Evolutionary conservation across 2,113 vertebrate species (phyloP), one percentile per base, ranked within the genome.

Genomic region (Actenoides hombroni): DNA sequence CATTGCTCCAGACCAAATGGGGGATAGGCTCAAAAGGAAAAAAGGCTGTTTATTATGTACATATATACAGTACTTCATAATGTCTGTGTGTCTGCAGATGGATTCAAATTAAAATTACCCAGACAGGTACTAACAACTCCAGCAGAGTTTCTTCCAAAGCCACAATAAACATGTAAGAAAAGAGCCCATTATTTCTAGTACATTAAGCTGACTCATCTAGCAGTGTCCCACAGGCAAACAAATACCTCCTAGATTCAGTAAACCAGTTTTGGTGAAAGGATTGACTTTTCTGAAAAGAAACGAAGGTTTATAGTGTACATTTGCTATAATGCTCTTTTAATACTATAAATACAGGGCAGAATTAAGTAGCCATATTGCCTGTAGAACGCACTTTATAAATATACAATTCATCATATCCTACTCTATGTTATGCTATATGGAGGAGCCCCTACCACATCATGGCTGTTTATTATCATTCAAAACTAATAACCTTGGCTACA

Each of bases 381-480:
- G 54, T 31, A 74, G 60, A 79, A 18, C n/a, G 35, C 28, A 21
- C 39, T 83, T 90, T 59, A 23, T 60, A 88, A 93, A 86, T 18
- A 29, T 16, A 46, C 37, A 29, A 83, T 63, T 80, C 74, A 29
- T 57, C 83, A 85, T 23, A 48, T 31, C 54, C 37, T 85, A 11
- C 64, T 88, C 73, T 37, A 4, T 26, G 69, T 63, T 84, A 42
- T 12, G 33, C 28, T 63, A 25, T 7, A 59, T 0, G 1, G 39
- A 65, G 39, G 39, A 88, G 39, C 8, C 48, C 23, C 23, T 82
- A 26, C n/a, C 31, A 49, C 39, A 78, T 35, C 1, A 5, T 71
- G 59, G 67, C 54, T 94, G 88, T 86, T 95, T 92, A 80, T 95
- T 88, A 81, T 92, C 16, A 53, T 93, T 82, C 68, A 81, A 81